Percentiles rank a stretch among this genome's conserved stretches.
Evolutionary conservation across 2,888 invertebrate species (phyloP).

Genomic region (Xanthia icteritia): DNA sequence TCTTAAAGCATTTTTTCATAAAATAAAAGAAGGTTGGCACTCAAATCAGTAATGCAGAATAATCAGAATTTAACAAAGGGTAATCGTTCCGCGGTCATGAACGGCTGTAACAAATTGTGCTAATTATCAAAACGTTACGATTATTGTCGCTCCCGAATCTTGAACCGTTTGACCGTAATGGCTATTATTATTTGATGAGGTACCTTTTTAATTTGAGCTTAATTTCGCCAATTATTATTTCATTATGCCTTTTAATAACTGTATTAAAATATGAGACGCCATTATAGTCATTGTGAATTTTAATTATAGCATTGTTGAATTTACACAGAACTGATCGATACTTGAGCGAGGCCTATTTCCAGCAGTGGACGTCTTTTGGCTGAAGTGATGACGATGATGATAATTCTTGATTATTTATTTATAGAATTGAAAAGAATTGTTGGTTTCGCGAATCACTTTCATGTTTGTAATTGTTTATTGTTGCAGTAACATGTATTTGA

Average conservation of each 20-base stretch:
- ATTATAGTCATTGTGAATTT: conserved; percentile 16
- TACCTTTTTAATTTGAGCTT: conserved; percentile 25
- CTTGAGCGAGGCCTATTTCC: not conserved
- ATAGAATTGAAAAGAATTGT: not conserved
- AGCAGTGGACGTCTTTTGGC: not conserved
- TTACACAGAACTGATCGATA: too few relatives aligned
- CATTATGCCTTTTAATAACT: conserved; percentile 11
- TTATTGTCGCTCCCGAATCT: conserved; percentile 51
- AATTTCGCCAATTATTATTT: conserved; percentile 33
- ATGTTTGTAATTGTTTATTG: not conserved
- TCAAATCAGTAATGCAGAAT: conserved; percentile 36
- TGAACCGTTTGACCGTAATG: conserved; percentile 42
- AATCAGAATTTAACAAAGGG: conserved; percentile 30
- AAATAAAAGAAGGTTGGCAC: conserved; percentile 25
- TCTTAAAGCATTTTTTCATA: conserved; percentile 9
- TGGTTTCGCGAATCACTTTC: not conserved
- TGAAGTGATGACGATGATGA: not conserved
- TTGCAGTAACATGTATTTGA: not conserved
- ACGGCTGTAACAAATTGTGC: conserved; percentile 45
- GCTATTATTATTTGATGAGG: conserved; percentile 31
- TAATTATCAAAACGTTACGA: conserved; percentile 56
- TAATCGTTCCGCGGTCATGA: conserved; percentile 42
- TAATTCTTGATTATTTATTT: not conserved
- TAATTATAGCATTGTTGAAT: not conserved
- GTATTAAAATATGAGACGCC: conserved; percentile 3